Evolutionary conservation across 2,888 invertebrate genomes (phyloP).

Genomic region (Galerucella nymphaeae): DNA sequence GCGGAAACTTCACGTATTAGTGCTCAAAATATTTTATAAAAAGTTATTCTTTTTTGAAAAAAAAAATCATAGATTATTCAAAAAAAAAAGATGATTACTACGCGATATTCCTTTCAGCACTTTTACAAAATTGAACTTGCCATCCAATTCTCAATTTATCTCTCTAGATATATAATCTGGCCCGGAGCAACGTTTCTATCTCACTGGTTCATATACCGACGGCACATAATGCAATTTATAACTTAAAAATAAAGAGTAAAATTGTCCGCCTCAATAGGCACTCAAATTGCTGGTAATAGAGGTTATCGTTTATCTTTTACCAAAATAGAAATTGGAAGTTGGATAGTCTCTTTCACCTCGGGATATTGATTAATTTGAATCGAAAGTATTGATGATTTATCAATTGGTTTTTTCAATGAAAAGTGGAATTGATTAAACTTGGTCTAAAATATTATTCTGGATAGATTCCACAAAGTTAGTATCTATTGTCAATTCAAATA

Average conservation of each 20-base stretch:
- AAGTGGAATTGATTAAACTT: too few species aligned
- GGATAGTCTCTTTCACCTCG: background rate
- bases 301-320: slow-evolving; percentile 23
- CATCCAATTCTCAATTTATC: slow-evolving; percentile 22
- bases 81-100: background rate
- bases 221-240: slow-evolving; percentile 34
- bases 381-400: too few species aligned
- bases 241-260: slow-evolving; percentile 29
- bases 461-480: too few species aligned
- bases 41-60: background rate
- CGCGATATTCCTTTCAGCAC: slow-evolving; percentile 15
- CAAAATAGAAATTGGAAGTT: slow-evolving; percentile 19
- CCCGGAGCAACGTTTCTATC: slow-evolving; percentile 23
- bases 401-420: too few species aligned
- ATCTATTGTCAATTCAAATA: too few species aligned
- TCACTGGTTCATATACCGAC: slow-evolving; percentile 29
- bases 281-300: slow-evolving; percentile 29
- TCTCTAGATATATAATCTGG: slow-evolving; percentile 25
- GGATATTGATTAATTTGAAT: background rate
- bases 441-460: too few species aligned
- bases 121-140: slow-evolving; percentile 8
- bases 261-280: slow-evolving; percentile 30
- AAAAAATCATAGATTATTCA: background rate
- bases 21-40: background rate
- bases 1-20: too few species aligned